Evolutionary conservation across 1,140 invertebrate genomes (phyloP), one percentile per base, ranked within the genome.

Genomic region (Chelonus insularis): DNA sequence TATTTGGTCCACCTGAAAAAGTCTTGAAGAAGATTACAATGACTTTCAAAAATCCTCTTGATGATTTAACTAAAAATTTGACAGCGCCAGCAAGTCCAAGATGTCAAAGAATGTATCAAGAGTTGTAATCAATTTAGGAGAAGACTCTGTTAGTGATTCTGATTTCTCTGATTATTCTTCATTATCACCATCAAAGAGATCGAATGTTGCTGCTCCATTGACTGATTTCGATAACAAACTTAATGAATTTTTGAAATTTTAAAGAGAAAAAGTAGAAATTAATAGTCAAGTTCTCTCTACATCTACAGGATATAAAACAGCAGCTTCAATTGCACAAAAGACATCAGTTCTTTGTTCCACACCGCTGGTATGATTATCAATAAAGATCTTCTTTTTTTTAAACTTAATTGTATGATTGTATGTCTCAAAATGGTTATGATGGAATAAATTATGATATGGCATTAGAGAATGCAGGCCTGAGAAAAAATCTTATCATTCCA

Each of bases 211-310:
- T n/a, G n/a, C n/a, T n/a, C n/a, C n/a, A n/a, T n/a, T n/a, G n/a
- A 57, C 64, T 0, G 80, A 81, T 4, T 80, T 82, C 51, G 79
- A 81, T 14, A 80, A 66, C 43, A 79, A 74, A 5, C 65, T 82
- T 1, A 75, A 74, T 5, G 70, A 75, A 56, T 82, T 82, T 63
- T 64, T 82, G 16, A 70, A 73, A 16, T 71, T 73, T 25, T 69
- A 70, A 6, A 63, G 80, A 21, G 72, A 75, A 11, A 77, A 77
- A 34, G 74, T 77, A n/a, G 79, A 82, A 20, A 7, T 9, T 11
- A 32, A 21, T 32, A 14, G 23, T n/a, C n/a, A 14, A 3, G 51
- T 34, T 23, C 32, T 23, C 20, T n/a, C 52, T 0, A 16, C 39
- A 52, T 41, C 63, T 18, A 36, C 29, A n/a, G 25, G 32, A 11